Base-by-base conservation (phyloP, 2,113 vertebrate species). In the Sminthopsis crassicaudata region DNA sequence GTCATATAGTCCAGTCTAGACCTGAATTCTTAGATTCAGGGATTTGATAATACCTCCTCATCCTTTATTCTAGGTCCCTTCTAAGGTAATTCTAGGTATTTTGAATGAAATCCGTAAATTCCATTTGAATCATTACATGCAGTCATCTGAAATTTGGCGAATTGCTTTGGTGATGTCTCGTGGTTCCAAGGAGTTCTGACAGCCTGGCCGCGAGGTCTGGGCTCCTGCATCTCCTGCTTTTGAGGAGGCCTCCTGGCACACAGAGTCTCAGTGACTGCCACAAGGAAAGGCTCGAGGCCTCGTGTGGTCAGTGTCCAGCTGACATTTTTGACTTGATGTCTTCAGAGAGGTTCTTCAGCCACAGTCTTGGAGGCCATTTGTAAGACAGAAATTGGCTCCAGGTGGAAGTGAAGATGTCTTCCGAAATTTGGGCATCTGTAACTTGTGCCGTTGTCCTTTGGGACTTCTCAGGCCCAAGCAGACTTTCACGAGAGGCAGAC, bases 31-130 rank as follows among this genome's bases (percentile, higher is more conserved):
- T 84, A 22, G 16, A 42, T 84, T 22, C 67, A 8, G 3, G n/a
- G 36, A 42, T 76, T 16, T 76, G 67, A 14, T n/a, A 22, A 16
- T 84, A 23, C 19, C 67, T 42, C 67, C 67, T 8, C n/a, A 16
- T 19, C 67, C 67, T 84, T 84, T 8, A 51, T 51, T 51, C 50
- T 9, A 8, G 16, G 46, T 90, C 2, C 24, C 50, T 5, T 52
- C 0, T 89, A 57, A n/a, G 8, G 8, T 92, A 53, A 90, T 26
- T 93, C 42, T 30, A 94, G 24, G 10, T 94, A 4, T 94, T 94
- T 89, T 46, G 42, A 92, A 19, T 95, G 90, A 51, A 94, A 26
- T 92, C 54, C 60, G 26, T 27, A 46, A 30, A 42, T 91, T 97
- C 46, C 8, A 11, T 94, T 93, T 52, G 46, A 53, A 51, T 25